Conservation (phyloP, 2,888 invertebrate species). For the Chaitophorus viminalis region DNA sequence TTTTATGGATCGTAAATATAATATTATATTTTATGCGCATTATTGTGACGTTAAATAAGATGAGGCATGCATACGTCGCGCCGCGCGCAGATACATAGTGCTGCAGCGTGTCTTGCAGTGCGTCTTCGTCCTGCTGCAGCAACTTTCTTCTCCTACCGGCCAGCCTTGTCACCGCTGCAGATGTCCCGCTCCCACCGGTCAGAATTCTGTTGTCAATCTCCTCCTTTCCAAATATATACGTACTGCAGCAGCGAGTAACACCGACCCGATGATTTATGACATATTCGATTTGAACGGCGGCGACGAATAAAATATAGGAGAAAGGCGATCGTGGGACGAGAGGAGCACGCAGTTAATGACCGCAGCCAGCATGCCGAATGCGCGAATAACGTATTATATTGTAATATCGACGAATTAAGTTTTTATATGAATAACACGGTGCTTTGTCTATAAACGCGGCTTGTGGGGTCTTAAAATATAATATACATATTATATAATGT, state of each 20-base stretch:
- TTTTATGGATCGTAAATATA: slow-evolving; percentile 21
- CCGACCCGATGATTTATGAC: slow-evolving; percentile 45
- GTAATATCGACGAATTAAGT: slow-evolving; percentile 40
- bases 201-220: background rate
- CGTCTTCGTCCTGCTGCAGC: no score
- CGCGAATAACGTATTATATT: background rate
- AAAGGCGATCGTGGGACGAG: slow-evolving; percentile 56
- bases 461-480: no score
- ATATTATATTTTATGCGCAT: slow-evolving; percentile 1
- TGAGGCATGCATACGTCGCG: background rate
- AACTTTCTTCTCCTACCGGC: background rate
- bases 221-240: slow-evolving; percentile 34
- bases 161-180: background rate
- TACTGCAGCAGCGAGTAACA: background rate
- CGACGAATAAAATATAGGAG: slow-evolving; percentile 44
- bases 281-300: slow-evolving; percentile 37
- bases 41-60: slow-evolving; percentile 1
- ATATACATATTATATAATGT: no score
- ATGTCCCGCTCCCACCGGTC: background rate
- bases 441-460: background rate
- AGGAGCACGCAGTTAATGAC: slow-evolving; percentile 25
- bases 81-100: no score
- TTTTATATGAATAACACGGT: background rate
- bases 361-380: background rate
- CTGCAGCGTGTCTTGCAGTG: no score